Conservation (phyloP, 1,140 invertebrate genomes). For the Brachionus rubens region DNA sequence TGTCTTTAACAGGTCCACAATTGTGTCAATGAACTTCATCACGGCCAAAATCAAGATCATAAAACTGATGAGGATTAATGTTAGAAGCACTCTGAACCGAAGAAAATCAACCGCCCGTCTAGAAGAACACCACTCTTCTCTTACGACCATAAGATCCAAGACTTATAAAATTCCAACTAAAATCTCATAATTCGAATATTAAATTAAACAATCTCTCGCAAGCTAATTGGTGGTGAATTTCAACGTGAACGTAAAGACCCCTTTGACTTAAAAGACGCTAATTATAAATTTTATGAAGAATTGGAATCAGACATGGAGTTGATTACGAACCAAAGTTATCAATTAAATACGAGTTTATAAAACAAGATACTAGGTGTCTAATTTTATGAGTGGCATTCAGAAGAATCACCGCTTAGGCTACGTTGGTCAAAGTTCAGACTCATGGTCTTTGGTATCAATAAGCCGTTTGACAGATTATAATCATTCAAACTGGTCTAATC, state of each 20-base stretch:
- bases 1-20: constrained; percentile 85
- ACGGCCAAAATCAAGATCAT: background rate
- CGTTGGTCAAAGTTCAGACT: constrained; percentile 83
- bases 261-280: constrained; percentile 40
- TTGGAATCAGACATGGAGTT: constrained; percentile 4
- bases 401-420: constrained; percentile 70
- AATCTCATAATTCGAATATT: constrained; percentile 5
- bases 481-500: constrained; percentile 77
- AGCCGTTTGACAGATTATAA: constrained; percentile 76
- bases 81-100: background rate
- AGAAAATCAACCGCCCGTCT: background rate
- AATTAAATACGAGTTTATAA: background rate
- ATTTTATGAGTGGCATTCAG: constrained; percentile 80
- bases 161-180: background rate
- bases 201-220: background rate
- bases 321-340: background rate
- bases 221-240: constrained; percentile 45
- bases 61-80: too few relatives aligned
- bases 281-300: constrained; percentile 45
- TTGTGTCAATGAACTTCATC: constrained; percentile 72
- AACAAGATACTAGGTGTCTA: background rate
- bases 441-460: constrained; percentile 84
- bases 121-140: background rate
- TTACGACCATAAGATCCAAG: background rate
- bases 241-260: constrained; percentile 35